Conservation (phyloP, 2,113 vertebrate species). For the Heterocephalus glaber region DNA sequence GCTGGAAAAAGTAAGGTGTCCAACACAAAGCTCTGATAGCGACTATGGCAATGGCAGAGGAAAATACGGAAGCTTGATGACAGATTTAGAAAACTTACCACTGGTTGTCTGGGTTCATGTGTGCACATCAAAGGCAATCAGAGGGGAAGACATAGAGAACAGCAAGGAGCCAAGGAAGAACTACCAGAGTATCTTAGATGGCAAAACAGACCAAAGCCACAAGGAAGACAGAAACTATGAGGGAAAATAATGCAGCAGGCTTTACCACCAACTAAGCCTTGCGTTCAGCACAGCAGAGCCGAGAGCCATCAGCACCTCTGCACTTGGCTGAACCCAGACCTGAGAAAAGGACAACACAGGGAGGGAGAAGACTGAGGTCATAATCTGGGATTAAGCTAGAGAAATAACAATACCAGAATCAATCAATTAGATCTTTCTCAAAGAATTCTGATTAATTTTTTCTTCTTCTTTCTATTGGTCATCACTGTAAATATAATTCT, state of each 20-base stretch:
- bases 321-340: neutral
- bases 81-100: neutral
- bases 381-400: neutral
- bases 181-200: neutral
- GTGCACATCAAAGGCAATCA: neutral
- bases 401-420: neutral
- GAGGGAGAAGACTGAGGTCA: neutral
- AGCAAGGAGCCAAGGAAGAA: neutral
- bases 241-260: neutral
- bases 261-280: neutral
- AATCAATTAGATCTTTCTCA: slow-evolving; percentile 1
- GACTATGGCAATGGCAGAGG: neutral
- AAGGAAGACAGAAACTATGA: neutral
- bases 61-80: neutral
- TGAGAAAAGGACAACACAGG: neutral
- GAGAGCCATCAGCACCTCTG: neutral
- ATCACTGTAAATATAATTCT: neutral
- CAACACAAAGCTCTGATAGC: neutral
- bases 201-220: neutral
- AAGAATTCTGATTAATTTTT: neutral
- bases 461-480: neutral
- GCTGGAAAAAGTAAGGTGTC: neutral
- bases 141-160: neutral
- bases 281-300: neutral
- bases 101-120: neutral